Percentiles rank a stretch among this genome's conserved stretches.
phyloP scores from a whole-genome alignment of 2,888 invertebrate genomes.

The Platypus cylindrus region DNA sequence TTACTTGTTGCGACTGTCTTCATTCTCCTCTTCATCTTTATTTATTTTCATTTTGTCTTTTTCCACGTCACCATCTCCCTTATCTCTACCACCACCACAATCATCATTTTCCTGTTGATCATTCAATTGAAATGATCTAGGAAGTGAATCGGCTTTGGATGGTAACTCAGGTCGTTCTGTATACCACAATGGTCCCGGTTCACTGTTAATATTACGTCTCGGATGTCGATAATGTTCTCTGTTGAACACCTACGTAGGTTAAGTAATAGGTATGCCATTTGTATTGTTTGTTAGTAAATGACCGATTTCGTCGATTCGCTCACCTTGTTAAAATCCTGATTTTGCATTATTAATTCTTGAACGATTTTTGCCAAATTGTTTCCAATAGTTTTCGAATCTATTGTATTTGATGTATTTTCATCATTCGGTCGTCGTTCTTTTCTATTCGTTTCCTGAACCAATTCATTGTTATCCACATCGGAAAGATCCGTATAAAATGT shows the following conservation, averaged over 20 bases:
- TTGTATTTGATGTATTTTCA: background rate
- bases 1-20: too few species aligned
- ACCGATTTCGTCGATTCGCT: constrained; percentile 25
- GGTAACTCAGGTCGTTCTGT: constrained; percentile 53
- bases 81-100: constrained; percentile 27
- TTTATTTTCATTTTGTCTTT: constrained; percentile 1
- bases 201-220: constrained; percentile 29
- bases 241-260: constrained; percentile 11
- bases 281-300: background rate
- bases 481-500: constrained; percentile 56
- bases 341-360: constrained; percentile 69
- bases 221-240: constrained; percentile 32
- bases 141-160: constrained; percentile 64
- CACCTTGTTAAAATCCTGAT: constrained; percentile 68
- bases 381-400: constrained; percentile 36
- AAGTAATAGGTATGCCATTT: constrained; percentile 4
- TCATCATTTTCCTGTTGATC: constrained; percentile 39
- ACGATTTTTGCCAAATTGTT: constrained; percentile 66
- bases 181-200: constrained; percentile 47
- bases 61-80: too few species aligned
- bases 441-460: background rate
- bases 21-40: too few species aligned
- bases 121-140: constrained; percentile 61
- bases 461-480: constrained; percentile 41
- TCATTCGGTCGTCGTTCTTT: background rate